phyloP scores from a whole-genome alignment of 1,140 invertebrate species.

The Calephelis virginiensis region DNA sequence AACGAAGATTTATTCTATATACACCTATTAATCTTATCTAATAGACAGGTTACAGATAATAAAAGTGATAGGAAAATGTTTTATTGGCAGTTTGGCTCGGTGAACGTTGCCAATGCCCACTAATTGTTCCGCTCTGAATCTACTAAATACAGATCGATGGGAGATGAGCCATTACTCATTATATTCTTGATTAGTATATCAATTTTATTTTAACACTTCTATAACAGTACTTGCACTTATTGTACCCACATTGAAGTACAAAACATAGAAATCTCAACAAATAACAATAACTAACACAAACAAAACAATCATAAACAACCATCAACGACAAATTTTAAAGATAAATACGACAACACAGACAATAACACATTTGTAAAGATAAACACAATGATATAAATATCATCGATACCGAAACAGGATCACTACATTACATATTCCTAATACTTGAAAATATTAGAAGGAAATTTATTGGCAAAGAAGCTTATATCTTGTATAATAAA shows the following conservation, averaged over 20 bases:
- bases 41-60: slow-evolving; percentile 16
- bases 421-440: background rate
- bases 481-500: slow-evolving; percentile 17
- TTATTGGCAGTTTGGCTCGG: slow-evolving; percentile 15
- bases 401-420: background rate
- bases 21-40: background rate
- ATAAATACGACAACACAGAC: background rate
- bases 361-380: background rate
- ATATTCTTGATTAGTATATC: background rate
- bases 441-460: background rate
- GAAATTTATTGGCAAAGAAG: slow-evolving; percentile 3
- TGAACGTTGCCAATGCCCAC: slow-evolving; percentile 11
- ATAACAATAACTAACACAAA: too few species aligned
- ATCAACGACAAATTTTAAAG: background rate
- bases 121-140: slow-evolving; percentile 14
- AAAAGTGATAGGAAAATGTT: slow-evolving; percentile 14
- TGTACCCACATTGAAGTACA: too few species aligned
- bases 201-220: background rate
- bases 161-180: slow-evolving; percentile 9
- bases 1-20: slow-evolving; percentile 2
- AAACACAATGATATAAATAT: background rate
- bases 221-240: background rate
- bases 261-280: too few species aligned
- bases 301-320: too few species aligned
- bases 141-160: slow-evolving; percentile 13